Conservation (phyloP, 1,140 invertebrate genomes). For the Sipha flava region DNA sequence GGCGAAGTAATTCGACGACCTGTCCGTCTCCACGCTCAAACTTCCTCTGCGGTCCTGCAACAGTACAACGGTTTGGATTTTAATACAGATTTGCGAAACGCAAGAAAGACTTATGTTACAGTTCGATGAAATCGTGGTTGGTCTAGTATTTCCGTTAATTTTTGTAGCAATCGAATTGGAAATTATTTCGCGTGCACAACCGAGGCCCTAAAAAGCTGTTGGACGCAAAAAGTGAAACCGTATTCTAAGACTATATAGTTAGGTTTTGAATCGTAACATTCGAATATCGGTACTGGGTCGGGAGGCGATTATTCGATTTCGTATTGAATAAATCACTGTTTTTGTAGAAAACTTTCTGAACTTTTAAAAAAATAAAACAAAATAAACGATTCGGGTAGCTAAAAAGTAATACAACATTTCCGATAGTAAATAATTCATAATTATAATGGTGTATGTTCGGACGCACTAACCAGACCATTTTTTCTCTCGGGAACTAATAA, state of each 20-base stretch:
- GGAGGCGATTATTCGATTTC: not conserved
- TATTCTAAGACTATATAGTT: not conserved
- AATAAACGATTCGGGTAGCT: not conserved
- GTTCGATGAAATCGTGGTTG: too few species aligned
- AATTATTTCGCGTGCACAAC: too few species aligned
- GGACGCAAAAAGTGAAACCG: not conserved
- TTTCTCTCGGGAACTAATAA: not conserved
- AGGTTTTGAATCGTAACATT: not conserved
- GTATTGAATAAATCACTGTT: not conserved
- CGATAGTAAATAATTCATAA: not conserved
- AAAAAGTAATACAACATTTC: not conserved
- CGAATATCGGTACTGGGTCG: not conserved
- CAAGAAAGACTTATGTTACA: too few species aligned
- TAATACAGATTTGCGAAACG: too few species aligned
- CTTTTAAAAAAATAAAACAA: not conserved
- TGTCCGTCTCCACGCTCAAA: constrained; percentile 48
- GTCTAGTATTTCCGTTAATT: too few species aligned
- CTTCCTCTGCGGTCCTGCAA: constrained; percentile 45
- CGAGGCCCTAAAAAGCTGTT: too few species aligned
- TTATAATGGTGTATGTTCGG: not conserved
- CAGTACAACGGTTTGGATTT: too few species aligned
- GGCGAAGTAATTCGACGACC: constrained; percentile 44
- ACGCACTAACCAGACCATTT: not conserved
- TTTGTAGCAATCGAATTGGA: too few species aligned
- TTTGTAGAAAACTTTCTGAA: not conserved